These are phyloP conservation scores for Copidosoma floridanum DNA, from an alignment of 1,140 invertebrate species.

Conservation along the genomic window DNA sequence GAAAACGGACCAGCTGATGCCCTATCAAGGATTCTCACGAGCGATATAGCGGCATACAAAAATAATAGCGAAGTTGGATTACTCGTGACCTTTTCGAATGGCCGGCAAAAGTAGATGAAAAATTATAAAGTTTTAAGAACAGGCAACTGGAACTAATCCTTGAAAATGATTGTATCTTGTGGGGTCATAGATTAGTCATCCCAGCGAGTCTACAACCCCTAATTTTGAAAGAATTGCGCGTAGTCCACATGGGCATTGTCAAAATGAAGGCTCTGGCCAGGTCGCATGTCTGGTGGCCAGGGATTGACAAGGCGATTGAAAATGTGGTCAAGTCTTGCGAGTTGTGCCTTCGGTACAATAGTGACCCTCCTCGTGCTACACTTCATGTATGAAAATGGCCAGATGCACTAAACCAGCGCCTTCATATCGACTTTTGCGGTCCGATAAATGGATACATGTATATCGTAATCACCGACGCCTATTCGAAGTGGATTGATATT, in stretches of 20 bases:
- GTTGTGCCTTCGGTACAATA: slow-evolving; percentile 29
- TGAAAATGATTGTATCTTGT: no score
- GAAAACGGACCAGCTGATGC: neutral
- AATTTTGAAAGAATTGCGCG: slow-evolving; percentile 33
- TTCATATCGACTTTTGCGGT: no score
- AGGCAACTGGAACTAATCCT: no score
- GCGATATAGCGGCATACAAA: neutral
- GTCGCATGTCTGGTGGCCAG: no score
- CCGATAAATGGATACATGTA: no score
- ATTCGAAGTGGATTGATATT: slow-evolving; percentile 20
- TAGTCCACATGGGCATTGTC: slow-evolving; percentile 33
- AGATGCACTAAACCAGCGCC: neutral
- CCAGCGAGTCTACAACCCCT: no score
- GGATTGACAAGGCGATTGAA: slow-evolving; percentile 34
- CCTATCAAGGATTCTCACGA: no score
- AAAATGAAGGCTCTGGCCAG: slow-evolving; percentile 35
- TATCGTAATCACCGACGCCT: slow-evolving; percentile 18
- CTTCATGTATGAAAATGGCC: neutral
- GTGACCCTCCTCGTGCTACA: slow-evolving; percentile 14
- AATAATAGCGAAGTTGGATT: neutral
- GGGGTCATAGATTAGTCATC: no score
- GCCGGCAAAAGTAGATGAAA: slow-evolving; percentile 9
- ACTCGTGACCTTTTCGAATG: slow-evolving; percentile 1
- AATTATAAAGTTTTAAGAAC: slow-evolving; percentile 3
- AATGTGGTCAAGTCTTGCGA: slow-evolving; percentile 7